Percentiles rank a stretch among this genome's conserved stretches.
These are phyloP conservation scores for Endomychus coccineus DNA, from an alignment of 2,888 invertebrate species.

Conservation along the genomic window DNA sequence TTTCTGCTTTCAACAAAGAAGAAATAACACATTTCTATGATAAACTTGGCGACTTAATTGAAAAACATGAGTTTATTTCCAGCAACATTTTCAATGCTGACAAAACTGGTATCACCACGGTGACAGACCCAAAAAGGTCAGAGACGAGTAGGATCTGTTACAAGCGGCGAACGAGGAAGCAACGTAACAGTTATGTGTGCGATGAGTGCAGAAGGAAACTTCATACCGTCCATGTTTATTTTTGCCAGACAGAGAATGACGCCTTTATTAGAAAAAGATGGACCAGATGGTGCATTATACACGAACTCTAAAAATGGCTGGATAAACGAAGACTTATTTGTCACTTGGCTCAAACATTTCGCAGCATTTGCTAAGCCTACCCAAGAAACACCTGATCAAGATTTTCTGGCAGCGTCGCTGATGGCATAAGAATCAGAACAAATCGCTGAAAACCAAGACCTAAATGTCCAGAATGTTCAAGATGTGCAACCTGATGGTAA, in stretches of 20 bases:
- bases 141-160: conserved; percentile 29
- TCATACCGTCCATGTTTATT: conserved; percentile 32
- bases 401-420: conserved; percentile 19
- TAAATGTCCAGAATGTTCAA: conserved; percentile 21
- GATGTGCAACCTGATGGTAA: conserved; percentile 17
- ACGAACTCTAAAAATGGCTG: conserved; percentile 32
- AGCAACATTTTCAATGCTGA: conserved; percentile 28
- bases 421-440: conserved; percentile 20
- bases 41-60: conserved; percentile 16
- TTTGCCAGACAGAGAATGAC: conserved; percentile 12
- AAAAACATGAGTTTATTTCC: conserved; percentile 23
- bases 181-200: conserved; percentile 24
- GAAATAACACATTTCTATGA: conserved; percentile 20
- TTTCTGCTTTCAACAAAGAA: conserved; percentile 25
- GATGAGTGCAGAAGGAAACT: conserved; percentile 25
- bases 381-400: conserved; percentile 26
- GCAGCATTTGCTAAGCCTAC: conserved; percentile 29
- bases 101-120: conserved; percentile 27
- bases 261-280: conserved; percentile 21
- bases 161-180: conserved; percentile 28
- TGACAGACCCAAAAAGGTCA: conserved; percentile 28
- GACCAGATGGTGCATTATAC: conserved; percentile 30
- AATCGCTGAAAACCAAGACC: conserved; percentile 18
- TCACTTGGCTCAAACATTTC: conserved; percentile 15
- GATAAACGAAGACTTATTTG: conserved; percentile 25